Conservation (phyloP, 1,140 invertebrate species). For the Dufourea novaeangliae region DNA sequence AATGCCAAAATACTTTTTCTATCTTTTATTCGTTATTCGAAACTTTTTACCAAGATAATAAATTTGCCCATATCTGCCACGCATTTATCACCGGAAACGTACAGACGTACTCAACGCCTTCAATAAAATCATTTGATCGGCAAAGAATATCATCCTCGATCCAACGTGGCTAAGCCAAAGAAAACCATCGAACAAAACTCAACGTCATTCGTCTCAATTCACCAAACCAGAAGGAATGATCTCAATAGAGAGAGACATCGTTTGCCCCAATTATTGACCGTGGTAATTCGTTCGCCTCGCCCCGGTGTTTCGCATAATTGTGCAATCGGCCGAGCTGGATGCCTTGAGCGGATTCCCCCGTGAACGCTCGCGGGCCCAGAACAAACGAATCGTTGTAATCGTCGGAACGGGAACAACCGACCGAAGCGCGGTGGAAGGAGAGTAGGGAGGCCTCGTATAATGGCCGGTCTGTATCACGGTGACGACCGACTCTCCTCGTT, state of each 20-base stretch:
- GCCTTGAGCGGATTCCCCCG: slow-evolving; percentile 5
- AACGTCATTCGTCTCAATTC: slow-evolving; percentile 26
- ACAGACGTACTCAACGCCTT: no score
- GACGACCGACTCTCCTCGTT: slow-evolving; percentile 73
- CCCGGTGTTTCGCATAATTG: slow-evolving; percentile 35
- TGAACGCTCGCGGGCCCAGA: slow-evolving; percentile 11
- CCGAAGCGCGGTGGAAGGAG: slow-evolving; percentile 59
- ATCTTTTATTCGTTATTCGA: no score
- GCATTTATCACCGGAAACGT: no score
- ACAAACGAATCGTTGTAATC: slow-evolving; percentile 65
- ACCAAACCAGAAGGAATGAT: neutral
- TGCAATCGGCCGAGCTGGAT: slow-evolving; percentile 14
- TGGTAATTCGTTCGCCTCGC: slow-evolving; percentile 13
- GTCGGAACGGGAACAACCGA: slow-evolving; percentile 63
- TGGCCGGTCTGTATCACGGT: slow-evolving; percentile 69
- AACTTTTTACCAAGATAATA: no score
- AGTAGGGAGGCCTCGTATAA: no score
- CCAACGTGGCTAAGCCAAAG: neutral
- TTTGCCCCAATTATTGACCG: slow-evolving; percentile 29
- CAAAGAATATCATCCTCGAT: neutral
- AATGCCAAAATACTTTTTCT: no score
- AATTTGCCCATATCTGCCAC: no score
- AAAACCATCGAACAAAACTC: neutral
- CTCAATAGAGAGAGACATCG: slow-evolving; percentile 8
- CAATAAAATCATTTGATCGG: neutral